Percentiles rank a stretch among this genome's conserved stretches.
Conservation (phyloP, 2,113 vertebrate species). For the Zosterops japonicus region DNA sequence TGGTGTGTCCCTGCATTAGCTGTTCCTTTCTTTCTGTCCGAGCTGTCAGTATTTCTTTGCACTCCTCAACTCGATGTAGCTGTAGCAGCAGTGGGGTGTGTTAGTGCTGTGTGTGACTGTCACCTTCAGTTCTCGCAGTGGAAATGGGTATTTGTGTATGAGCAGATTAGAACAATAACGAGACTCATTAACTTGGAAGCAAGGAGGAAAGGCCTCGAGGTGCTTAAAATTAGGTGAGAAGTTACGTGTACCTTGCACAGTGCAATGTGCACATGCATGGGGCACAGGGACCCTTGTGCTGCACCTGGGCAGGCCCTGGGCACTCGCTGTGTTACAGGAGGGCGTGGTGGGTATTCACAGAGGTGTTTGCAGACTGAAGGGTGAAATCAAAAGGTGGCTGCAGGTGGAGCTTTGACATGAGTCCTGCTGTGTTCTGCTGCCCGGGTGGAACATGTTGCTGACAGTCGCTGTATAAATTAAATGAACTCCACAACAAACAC, state of each 20-base stretch:
- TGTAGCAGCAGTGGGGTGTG: not conserved
- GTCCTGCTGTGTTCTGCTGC: not conserved
- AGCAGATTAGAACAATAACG: not conserved
- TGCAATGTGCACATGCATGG: rapidly evolving
- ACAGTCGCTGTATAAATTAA: not conserved
- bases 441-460: not conserved
- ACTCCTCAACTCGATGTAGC: not conserved
- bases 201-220: rapidly evolving
- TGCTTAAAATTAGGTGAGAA: rapidly evolving
- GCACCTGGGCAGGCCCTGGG: not conserved
- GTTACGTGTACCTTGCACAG: rapidly evolving
- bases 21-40: not conserved
- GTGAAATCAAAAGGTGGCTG: rapidly evolving
- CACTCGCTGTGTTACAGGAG: rapidly evolving
- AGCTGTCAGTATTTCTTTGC: not conserved
- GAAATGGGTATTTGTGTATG: not conserved
- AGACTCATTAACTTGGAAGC: not conserved
- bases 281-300: not conserved
- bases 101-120: not conserved
- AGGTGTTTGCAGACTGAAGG: not conserved
- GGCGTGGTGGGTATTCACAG: not conserved
- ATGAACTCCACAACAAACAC: not conserved
- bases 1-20: not conserved
- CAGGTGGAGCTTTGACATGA: not conserved
- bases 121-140: not conserved